Evolutionary conservation across 2,888 invertebrate genomes (phyloP).

Genomic region (Philaethria dido): DNA sequence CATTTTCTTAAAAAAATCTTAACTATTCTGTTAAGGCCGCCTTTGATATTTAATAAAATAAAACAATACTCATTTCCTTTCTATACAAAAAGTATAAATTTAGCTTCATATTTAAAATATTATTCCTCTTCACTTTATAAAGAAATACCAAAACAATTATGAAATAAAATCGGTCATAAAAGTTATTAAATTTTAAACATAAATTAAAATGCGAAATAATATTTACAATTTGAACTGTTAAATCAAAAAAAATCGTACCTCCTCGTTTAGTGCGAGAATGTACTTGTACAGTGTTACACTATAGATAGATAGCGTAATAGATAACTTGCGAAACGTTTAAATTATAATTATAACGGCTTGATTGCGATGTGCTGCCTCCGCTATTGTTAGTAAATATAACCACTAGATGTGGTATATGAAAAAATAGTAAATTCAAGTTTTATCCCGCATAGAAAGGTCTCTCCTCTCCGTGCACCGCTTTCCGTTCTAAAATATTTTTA

Average conservation of each 20-base stretch:
- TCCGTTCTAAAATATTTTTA: too few relatives aligned
- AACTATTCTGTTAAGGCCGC: neutral
- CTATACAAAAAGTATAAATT: neutral
- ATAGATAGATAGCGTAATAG: conserved; percentile 43
- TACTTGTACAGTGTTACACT: conserved; percentile 23
- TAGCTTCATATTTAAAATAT: neutral
- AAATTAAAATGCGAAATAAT: neutral
- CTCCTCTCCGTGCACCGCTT: too few relatives aligned
- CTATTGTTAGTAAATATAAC: neutral
- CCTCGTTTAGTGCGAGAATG: conserved; percentile 19
- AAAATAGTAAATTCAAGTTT: too few relatives aligned
- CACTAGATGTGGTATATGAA: neutral
- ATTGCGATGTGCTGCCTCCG: conserved; percentile 45
- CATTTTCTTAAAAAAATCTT: neutral
- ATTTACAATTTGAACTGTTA: neutral
- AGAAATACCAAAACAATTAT: neutral
- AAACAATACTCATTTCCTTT: neutral
- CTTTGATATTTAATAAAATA: neutral
- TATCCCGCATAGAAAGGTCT: too few relatives aligned
- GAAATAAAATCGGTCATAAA: conserved; percentile 15
- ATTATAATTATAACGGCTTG: conserved; percentile 46
- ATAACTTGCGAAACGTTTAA: conserved; percentile 47
- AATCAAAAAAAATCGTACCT: neutral
- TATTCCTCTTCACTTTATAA: neutral
- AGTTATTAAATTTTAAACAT: neutral